Conservation (phyloP, 2,113 vertebrate species). For the Fulmarus glacialis region DNA sequence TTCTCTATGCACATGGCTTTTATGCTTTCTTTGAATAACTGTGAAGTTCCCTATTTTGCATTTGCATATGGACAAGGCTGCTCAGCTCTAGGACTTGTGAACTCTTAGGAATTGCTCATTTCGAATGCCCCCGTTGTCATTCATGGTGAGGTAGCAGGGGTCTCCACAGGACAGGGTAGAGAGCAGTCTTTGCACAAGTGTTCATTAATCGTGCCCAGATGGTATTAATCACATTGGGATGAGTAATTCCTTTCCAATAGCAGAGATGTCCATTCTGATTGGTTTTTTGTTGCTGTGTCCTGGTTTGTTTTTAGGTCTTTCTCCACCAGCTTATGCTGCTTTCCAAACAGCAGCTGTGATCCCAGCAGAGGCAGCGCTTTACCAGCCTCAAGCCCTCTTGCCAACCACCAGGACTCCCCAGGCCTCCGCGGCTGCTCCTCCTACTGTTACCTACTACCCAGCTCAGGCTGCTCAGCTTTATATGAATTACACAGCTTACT, state of each 20-base stretch:
- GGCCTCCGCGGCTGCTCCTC: conserved; percentile 72
- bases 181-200: background rate
- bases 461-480: conserved; percentile 90
- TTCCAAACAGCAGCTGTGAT: conserved; percentile 87
- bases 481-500: conserved; percentile 98
- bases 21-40: conserved; percentile 46
- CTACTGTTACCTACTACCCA: conserved; percentile 90
- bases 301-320: conserved; percentile 83
- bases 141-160: background rate
- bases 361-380: conserved; percentile 87
- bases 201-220: background rate
- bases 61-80: background rate
- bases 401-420: conserved; percentile 85
- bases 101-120: background rate
- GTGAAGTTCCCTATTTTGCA: background rate
- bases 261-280: background rate
- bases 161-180: background rate
- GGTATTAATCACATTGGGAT: background rate
- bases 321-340: conserved; percentile 90
- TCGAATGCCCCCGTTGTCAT: background rate
- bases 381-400: conserved; percentile 88
- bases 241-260: background rate
- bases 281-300: background rate
- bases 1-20: conserved; percentile 60
- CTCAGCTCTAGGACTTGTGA: background rate